Evolutionary conservation across 2,888 invertebrate genomes (phyloP).

Genomic region (Nomada fucata): DNA sequence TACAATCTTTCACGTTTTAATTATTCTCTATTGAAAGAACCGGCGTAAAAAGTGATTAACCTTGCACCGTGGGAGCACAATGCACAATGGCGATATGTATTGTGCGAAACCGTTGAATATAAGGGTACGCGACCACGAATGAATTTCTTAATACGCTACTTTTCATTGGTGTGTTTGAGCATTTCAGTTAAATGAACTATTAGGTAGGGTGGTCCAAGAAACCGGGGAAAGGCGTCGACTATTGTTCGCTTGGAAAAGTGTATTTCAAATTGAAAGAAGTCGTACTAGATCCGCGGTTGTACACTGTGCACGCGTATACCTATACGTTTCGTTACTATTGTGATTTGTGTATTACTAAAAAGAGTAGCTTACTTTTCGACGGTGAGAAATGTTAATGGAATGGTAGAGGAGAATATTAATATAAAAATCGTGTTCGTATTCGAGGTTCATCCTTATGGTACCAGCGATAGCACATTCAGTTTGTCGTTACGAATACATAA

Average conservation of each 20-base stretch:
- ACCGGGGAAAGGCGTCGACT: neutral
- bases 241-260: neutral
- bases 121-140: neutral
- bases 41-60: constrained; percentile 6
- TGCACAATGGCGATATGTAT: neutral
- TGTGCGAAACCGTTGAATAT: neutral
- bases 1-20: neutral
- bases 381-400: no score
- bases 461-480: no score
- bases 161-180: neutral
- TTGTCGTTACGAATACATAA: no score
- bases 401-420: no score
- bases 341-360: no score
- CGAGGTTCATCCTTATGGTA: no score
- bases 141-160: neutral
- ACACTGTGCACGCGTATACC: no score
- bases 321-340: no score
- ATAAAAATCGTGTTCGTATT: no score
- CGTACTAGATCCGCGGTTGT: neutral
- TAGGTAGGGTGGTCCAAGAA: neutral
- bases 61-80: neutral
- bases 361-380: no score
- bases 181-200: neutral
- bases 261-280: neutral
- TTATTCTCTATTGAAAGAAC: constrained; percentile 18